Base-by-base conservation (phyloP, 2,797 vertebrate genomes). In the Otolemur crassicaudatus region DNA sequence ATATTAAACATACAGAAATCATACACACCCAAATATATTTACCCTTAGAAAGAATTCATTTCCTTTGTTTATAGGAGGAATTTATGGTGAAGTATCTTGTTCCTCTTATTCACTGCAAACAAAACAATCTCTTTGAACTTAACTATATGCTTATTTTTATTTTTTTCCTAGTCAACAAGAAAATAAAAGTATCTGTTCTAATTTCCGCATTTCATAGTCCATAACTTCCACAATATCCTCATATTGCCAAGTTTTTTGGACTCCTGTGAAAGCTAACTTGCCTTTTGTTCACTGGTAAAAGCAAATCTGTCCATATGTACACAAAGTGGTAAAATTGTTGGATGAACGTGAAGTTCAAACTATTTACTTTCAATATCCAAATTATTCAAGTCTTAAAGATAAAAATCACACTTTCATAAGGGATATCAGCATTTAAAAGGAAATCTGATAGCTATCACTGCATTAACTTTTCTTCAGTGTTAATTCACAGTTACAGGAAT, bases 201-300 rank as follows among this genome's bases (percentile, higher is more conserved):
- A 94, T 72, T 86, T 69, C n/a, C 43, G 77, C 12, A 81, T 85
- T 94, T 90, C 88, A 43, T 7, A 89, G 67, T 79, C 79, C 67
- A 77, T 92, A 97, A 94, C 89, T 91, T 95, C 60, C 94, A 61
- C 89, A 89, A 23, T 88, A 27, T 80, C 97, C 40, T 91, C 69
- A 31, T 9, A 92, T 75, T 14, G 94, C 16, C 13, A 90, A 34
- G 31, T 40, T 10, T 96, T 81, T 73, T 82, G 1, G 67, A 76
- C 19, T 93, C 85, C 27, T 40, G 40, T 29, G 72, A 97, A 53
- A 27, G 27, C 86, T 90, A 94, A 81, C 19, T 81, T 91, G 31
- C 9, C 76, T 95, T 97, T 87, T 9, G 46, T 22, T 96, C 22
- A 37, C 34, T 61, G 31, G 37, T 70, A 61, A 89, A 79, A 69